These are phyloP conservation scores for Campoletis raptor DNA, from an alignment of 2,888 invertebrate species.

Conservation along the genomic window DNA sequence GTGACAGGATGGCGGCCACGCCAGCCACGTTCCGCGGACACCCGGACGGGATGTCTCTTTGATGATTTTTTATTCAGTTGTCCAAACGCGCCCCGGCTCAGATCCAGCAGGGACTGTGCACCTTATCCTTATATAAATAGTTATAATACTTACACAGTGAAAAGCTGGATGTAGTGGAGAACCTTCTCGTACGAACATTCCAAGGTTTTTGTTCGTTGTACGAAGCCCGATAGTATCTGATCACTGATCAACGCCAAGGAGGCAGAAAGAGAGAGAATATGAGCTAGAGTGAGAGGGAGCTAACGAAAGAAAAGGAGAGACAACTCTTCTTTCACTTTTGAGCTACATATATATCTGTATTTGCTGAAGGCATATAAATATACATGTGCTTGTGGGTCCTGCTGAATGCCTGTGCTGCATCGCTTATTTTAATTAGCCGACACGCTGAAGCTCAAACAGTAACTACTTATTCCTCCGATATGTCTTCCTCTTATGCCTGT, in stretches of 20 bases:
- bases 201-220: conserved; percentile 50
- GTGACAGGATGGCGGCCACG: conserved; percentile 38
- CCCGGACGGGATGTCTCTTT: conserved; percentile 30
- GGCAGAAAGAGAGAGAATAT: conserved; percentile 1
- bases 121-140: conserved; percentile 4
- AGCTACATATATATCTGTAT: conserved; percentile 15
- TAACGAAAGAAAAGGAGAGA: conserved; percentile 7
- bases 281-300: conserved; percentile 4
- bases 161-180: conserved; percentile 1
- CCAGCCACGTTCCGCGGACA: conserved; percentile 15
- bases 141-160: conserved; percentile 11
- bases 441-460: conserved; percentile 40
- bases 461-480: conserved; percentile 27
- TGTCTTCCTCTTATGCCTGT: conserved; percentile 17
- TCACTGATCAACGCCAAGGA: conserved; percentile 48
- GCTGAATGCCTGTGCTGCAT: conserved; percentile 37
- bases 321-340: conserved; percentile 38
- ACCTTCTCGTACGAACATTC: conserved; percentile 41
- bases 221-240: conserved; percentile 55
- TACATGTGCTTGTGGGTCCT: background rate
- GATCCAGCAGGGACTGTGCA: conserved; percentile 1
- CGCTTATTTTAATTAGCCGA: conserved; percentile 56
- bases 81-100: conserved; percentile 35
- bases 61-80: conserved; percentile 33
- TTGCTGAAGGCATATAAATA: background rate